Percentiles rank a stretch among this genome's conserved stretches.
These are phyloP conservation scores for Yponomeuta sedellus DNA, from an alignment of 2,888 invertebrate species.

Conservation along the genomic window DNA sequence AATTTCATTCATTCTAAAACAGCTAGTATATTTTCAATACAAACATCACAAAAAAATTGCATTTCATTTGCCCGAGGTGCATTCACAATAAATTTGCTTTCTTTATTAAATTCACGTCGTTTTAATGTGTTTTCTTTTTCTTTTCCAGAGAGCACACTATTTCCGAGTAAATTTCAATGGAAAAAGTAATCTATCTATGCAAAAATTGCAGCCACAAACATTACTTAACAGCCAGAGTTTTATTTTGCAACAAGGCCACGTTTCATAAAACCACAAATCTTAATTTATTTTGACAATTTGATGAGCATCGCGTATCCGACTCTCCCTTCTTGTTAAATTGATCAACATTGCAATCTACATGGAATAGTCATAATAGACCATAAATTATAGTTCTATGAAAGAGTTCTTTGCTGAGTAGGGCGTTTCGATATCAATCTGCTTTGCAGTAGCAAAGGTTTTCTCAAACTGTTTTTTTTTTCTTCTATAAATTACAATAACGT, in stretches of 20 bases:
- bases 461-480: too few relatives aligned
- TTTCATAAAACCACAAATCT: too few relatives aligned
- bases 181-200: not conserved
- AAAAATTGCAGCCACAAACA: not conserved
- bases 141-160: not conserved
- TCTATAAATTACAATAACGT: too few relatives aligned
- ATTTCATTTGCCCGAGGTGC: not conserved
- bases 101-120: not conserved
- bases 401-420: too few relatives aligned
- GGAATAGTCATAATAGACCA: too few relatives aligned
- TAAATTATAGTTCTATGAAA: too few relatives aligned
- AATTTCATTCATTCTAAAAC: not conserved
- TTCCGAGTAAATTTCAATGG: not conserved
- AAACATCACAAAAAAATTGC: not conserved
- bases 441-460: too few relatives aligned
- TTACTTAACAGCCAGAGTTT: not conserved
- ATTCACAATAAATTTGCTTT: conserved; percentile 17
- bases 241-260: not conserved
- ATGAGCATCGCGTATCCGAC: too few relatives aligned
- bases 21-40: not conserved
- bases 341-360: too few relatives aligned
- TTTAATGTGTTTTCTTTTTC: not conserved
- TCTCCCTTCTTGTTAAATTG: too few relatives aligned
- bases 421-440: too few relatives aligned
- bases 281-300: too few relatives aligned